A percentile compares a stretch with the other conserved stretches of the same genome.
These are phyloP conservation scores for Aporrectodea caliginosa DNA, from an alignment of 1,140 invertebrate species.

Conservation along the genomic window DNA sequence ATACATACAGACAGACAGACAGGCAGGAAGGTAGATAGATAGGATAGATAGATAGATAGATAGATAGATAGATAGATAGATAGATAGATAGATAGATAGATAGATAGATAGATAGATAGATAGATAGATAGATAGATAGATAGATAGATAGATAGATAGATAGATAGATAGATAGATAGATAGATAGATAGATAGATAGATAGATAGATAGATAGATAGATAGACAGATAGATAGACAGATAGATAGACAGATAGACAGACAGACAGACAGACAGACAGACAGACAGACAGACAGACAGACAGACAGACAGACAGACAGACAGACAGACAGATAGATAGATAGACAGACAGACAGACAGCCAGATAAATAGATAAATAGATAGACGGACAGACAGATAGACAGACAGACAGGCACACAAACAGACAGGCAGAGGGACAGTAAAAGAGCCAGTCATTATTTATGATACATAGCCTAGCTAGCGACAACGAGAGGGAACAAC, in stretches of 20 bases:
- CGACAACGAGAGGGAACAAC: no score
- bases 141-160: no score
- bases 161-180: neutral
- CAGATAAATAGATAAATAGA: no score
- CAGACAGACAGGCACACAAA: no score
- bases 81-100: neutral
- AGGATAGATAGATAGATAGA: neutral
- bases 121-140: neutral
- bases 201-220: neutral
- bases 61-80: neutral
- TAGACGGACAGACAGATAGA: no score
- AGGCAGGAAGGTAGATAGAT: neutral
- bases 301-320: no score
- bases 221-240: neutral
- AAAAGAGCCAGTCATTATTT: no score
- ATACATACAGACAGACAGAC: neutral
- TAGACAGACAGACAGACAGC: no score
- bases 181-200: neutral
- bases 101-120: neutral
- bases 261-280: constrained; percentile 1
- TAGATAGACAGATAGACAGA: neutral
- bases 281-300: constrained; percentile 1
- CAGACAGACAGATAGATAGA: no score
- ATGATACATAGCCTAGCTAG: no score
- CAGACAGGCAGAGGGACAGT: no score